Evolutionary conservation across 2,113 vertebrate species (phyloP).

Genomic region (Alces alces): DNA sequence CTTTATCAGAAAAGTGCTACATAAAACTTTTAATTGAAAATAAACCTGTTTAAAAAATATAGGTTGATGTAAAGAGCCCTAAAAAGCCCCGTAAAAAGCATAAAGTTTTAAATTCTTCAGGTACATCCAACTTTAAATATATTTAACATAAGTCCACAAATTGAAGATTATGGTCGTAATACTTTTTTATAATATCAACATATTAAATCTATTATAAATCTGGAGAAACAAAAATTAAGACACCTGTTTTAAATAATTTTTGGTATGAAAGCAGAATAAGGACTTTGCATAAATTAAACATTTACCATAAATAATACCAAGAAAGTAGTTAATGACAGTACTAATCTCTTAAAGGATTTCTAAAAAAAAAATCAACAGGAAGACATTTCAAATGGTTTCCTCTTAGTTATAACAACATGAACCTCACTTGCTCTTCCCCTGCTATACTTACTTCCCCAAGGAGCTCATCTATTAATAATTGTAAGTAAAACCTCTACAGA

Average conservation of each 20-base stretch:
- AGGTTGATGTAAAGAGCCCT: background rate
- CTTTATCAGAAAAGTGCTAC: background rate
- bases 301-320: background rate
- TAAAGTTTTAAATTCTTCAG: background rate
- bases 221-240: background rate
- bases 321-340: background rate
- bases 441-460: background rate
- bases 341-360: background rate
- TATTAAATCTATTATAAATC: slow-evolving; percentile 16
- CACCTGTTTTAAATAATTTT: background rate
- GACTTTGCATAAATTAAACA: background rate
- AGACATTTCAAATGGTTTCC: background rate
- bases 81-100: background rate
- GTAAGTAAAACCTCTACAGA: slow-evolving; percentile 14
- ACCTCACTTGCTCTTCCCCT: background rate
- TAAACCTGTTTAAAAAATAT: background rate
- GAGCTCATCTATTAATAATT: slow-evolving; percentile 1
- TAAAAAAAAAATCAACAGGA: background rate
- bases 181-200: slow-evolving; percentile 20
- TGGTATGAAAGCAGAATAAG: background rate
- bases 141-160: background rate
- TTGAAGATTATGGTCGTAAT: background rate
- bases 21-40: background rate
- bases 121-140: background rate
- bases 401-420: background rate